Evolutionary conservation across 1,140 invertebrate genomes (phyloP), one percentile per base, ranked within the genome.

Genomic region (Drosophila mojavensis): DNA sequence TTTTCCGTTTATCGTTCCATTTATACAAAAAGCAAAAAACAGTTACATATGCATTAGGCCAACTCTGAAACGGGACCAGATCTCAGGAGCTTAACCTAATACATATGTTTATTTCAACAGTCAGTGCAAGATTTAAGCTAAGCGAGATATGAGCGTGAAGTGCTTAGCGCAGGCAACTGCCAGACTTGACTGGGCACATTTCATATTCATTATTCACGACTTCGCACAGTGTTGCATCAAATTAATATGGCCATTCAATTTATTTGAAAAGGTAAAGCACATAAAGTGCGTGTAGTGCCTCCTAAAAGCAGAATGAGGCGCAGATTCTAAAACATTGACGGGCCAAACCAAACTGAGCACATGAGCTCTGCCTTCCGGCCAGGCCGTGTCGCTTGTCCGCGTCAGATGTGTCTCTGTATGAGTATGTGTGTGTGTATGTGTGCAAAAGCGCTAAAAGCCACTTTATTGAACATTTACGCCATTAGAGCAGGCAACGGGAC

Each of bases 381-480:
- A 78, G 51, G 26, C 51, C 45, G 30, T 53, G 28, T 43, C 26
- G 45, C 17, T 56, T 1, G 17, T 58, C n/a, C 43, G 13, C 15
- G 4, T 15, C 43, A 45, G 13, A 11, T 65, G 54, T 65, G 15
- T 36, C 28, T 7, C 2, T 24, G 36, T 59, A 26, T 33, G 20
- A 24, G 33, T 13, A 17, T 33, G 36, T 60, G 20, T 63, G 59
- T 24, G 47, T 36, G 45, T 30, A 59, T 69, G 60, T 66, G 61
- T 55, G 55, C 9, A 65, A 60, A 55, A 50, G 66, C 81, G 84
- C 83, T 89, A 89, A 89, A 89, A 89, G 84, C 84, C 80, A 81
- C 84, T 89, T 89, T 89, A 89, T 89, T 89, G 84, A 89, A 84
- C 84, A 89, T 89, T 89, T 89, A 70, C 84, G 81, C 81, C 84